Conservation (phyloP, 2,113 vertebrate species). For the Oriolus oriolus region DNA sequence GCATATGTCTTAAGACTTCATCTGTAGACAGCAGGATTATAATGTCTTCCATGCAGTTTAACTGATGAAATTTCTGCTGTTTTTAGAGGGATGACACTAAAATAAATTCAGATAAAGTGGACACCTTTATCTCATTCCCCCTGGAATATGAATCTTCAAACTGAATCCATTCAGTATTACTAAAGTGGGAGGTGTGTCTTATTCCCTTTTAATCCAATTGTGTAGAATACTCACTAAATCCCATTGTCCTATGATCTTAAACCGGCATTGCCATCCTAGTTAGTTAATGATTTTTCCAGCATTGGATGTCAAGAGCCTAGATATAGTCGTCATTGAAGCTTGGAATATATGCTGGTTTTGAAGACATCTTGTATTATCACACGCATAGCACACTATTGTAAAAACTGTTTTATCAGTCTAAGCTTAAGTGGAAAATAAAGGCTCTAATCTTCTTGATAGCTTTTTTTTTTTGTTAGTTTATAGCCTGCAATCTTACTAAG, state of each 20-base stretch:
- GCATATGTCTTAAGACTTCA: not conserved
- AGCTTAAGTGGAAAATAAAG: conserved; percentile 59
- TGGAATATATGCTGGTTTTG: conserved; percentile 7
- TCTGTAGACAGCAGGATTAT: not conserved
- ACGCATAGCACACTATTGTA: conserved; percentile 13
- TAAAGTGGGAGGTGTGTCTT: not conserved
- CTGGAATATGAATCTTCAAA: not conserved
- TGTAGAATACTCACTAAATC: conserved; percentile 13
- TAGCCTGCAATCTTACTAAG: conserved; percentile 33
- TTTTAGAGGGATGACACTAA: not conserved
- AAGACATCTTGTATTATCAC: conserved; percentile 31
- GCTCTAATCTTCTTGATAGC: conserved; percentile 41
- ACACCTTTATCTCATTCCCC: not conserved
- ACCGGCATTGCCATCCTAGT: not conserved
- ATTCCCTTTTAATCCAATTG: conserved; percentile 33
- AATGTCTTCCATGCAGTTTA: not conserved
- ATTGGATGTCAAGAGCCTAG: not conserved
- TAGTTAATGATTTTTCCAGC: conserved; percentile 50
- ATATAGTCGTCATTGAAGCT: not conserved
- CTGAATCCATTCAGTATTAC: not conserved
- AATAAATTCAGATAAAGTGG: not conserved
- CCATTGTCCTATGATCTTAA: not conserved
- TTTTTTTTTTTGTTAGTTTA: conserved; percentile 21
- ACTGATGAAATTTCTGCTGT: not conserved
- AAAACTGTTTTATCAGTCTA: conserved; percentile 35